Evolutionary conservation across 53 echinoderm and acorn worm species (phyloP).

Genomic region (Luidia sarsii): DNA sequence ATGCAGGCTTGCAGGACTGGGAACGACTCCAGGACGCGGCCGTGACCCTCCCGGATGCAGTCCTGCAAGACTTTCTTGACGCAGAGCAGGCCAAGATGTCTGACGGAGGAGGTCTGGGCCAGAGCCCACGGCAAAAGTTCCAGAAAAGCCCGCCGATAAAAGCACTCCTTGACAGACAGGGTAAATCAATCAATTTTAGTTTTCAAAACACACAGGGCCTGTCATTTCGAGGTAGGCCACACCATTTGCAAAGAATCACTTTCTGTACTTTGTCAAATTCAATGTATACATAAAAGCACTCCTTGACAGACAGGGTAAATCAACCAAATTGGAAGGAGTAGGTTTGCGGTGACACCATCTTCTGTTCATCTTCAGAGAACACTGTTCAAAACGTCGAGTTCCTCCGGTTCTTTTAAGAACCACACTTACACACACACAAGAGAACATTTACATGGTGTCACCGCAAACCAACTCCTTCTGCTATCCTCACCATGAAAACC

Average conservation of each 20-base stretch:
- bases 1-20: conserved; percentile 81
- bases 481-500: no score
- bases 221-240: no score
- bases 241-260: no score
- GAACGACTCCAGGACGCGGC: conserved; percentile 54
- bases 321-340: no score
- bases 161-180: conserved; percentile 52
- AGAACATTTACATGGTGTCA: no score
- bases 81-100: conserved; percentile 73
- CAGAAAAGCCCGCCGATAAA: conserved; percentile 75
- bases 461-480: no score
- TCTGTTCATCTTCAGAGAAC: no score
- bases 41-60: conserved; percentile 62
- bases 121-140: conserved; percentile 74
- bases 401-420: no score
- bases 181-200: background rate
- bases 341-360: no score
- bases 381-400: no score
- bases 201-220: background rate
- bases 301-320: conserved; percentile 30
- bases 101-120: conserved; percentile 72
- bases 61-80: conserved; percentile 82
- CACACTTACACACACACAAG: no score
- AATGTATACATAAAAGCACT: conserved; percentile 71
- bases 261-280: no score